Evolutionary conservation across 2,888 invertebrate species (phyloP).

Genomic region (Aleiodes testaceus): DNA sequence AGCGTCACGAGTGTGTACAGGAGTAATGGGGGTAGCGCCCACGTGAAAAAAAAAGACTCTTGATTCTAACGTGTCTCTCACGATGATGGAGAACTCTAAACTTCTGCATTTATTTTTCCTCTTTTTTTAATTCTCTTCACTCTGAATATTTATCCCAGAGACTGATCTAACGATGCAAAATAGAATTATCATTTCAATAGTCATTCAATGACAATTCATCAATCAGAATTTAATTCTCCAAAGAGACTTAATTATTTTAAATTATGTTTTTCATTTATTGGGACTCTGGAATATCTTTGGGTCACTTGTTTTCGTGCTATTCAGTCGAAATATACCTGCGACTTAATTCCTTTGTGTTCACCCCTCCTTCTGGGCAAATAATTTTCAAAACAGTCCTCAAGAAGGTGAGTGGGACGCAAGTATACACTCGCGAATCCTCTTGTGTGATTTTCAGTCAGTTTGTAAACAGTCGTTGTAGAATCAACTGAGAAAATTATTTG

Average conservation of each 20-base stretch:
- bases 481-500: slow-evolving; percentile 6
- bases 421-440: not conserved
- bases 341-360: not conserved
- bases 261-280: no score
- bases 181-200: no score
- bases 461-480: slow-evolving; percentile 9
- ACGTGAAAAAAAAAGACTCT: slow-evolving; percentile 38
- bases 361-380: not conserved
- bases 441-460: slow-evolving; percentile 5
- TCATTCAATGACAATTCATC: no score
- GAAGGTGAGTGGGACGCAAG: slow-evolving; percentile 3
- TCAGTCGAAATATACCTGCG: not conserved
- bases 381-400: slow-evolving; percentile 15
- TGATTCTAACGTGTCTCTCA: not conserved
- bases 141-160: no score
- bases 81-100: not conserved
- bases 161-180: no score
- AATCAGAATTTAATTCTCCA: no score
- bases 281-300: no score
- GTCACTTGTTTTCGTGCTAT: not conserved
- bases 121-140: not conserved
- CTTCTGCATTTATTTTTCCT: not conserved
- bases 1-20: slow-evolving; percentile 44
- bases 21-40: slow-evolving; percentile 45
- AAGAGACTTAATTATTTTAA: no score